phyloP scores from a whole-genome alignment of 2,888 invertebrate genomes.

The Sialis lutaria region DNA sequence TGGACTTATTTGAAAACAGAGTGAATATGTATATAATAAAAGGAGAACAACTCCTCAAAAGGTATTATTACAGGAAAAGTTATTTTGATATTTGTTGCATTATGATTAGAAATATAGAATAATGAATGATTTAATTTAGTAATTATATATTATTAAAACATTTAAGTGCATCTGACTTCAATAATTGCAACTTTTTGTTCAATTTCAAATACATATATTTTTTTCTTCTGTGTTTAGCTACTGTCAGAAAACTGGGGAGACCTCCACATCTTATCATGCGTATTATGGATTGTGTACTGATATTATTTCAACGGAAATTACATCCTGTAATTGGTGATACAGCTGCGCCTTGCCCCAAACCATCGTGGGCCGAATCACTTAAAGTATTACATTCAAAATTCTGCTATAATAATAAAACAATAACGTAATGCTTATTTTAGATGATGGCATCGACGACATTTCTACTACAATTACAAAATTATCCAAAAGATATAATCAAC shows the following conservation, averaged over 20 bases:
- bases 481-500: slow-evolving; percentile 91
- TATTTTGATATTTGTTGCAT: too few relatives aligned
- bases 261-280: slow-evolving; percentile 96
- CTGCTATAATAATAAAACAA: slow-evolving; percentile 1
- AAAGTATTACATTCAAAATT: slow-evolving; percentile 36
- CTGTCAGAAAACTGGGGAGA: slow-evolving; percentile 82
- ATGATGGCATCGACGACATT: slow-evolving; percentile 95
- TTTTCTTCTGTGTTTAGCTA: slow-evolving; percentile 28
- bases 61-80: background rate
- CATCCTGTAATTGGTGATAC: slow-evolving; percentile 69
- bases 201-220: background rate
- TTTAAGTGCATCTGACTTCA: background rate
- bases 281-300: slow-evolving; percentile 92
- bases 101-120: too few relatives aligned
- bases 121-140: background rate
- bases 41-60: too few relatives aligned
- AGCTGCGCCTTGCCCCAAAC: slow-evolving; percentile 72
- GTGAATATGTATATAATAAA: too few relatives aligned
- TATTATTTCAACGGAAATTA: slow-evolving; percentile 78
- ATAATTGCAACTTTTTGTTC: background rate
- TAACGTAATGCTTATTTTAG: slow-evolving; percentile 23
- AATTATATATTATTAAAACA: slow-evolving; percentile 1
- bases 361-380: slow-evolving; percentile 90
- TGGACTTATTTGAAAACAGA: too few relatives aligned
- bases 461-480: slow-evolving; percentile 77